phyloP scores from a whole-genome alignment of 2,797 vertebrate genomes.

The Hozukius guyotensis region DNA sequence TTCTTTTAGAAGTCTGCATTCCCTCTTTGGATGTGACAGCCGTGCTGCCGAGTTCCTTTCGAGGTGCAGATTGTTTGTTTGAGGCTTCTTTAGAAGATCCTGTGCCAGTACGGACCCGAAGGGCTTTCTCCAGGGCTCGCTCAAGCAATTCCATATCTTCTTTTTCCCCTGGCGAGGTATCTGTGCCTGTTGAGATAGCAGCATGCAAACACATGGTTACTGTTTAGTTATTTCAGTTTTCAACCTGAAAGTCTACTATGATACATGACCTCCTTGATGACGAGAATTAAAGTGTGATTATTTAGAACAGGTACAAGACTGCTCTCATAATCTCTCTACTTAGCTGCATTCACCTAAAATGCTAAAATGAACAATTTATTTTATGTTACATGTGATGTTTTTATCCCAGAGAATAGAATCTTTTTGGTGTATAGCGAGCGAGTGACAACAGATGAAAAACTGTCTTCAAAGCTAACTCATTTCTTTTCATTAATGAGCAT shows the following conservation, averaged over 20 bases:
- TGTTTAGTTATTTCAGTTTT: neutral
- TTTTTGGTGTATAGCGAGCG: neutral
- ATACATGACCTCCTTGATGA: neutral
- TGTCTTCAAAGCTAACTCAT: neutral
- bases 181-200: conserved; percentile 49
- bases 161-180: conserved; percentile 58
- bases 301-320: neutral
- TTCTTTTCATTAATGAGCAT: neutral
- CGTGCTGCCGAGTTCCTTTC: conserved; percentile 6
- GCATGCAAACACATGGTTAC: conserved; percentile 10
- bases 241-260: neutral
- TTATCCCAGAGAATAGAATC: no score
- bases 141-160: conserved; percentile 82
- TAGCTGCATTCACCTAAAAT: neutral
- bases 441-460: neutral
- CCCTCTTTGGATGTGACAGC: conserved; percentile 8
- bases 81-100: conserved; percentile 36
- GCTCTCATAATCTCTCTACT: neutral
- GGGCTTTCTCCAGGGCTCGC: conserved; percentile 78
- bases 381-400: neutral
- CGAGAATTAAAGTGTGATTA: neutral
- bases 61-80: conserved; percentile 11
- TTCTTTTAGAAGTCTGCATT: conserved; percentile 20
- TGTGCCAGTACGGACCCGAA: conserved; percentile 68
- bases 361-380: neutral